These are phyloP conservation scores for Phania funesta DNA, from an alignment of 2,888 invertebrate species.

Conservation along the genomic window DNA sequence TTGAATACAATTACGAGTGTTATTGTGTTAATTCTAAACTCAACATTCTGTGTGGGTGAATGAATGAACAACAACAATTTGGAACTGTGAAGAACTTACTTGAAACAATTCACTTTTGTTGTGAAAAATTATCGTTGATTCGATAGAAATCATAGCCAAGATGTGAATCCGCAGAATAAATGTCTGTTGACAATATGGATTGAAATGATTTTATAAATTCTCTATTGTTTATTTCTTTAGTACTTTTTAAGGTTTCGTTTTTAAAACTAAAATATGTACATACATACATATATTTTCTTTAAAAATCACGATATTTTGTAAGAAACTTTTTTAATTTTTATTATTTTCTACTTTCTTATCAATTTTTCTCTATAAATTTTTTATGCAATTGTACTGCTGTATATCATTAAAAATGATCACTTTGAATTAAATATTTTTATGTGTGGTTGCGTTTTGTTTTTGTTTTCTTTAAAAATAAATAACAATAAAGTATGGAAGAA, in stretches of 20 bases:
- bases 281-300: background rate
- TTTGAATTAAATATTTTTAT: no score
- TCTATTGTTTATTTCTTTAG: background rate
- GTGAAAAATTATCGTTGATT: conserved; percentile 20
- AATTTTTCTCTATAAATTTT: background rate
- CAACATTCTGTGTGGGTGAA: conserved; percentile 36
- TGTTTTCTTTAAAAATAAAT: no score
- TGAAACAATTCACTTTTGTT: conserved; percentile 52
- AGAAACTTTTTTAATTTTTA: background rate
- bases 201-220: background rate
- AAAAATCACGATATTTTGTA: background rate
- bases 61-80: background rate
- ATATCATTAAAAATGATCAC: no score
- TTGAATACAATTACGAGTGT: conserved; percentile 13
- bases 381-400: no score
- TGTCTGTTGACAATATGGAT: background rate
- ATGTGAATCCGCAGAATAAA: conserved; percentile 12
- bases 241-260: conserved; percentile 46
- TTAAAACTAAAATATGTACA: background rate
- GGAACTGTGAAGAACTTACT: conserved; percentile 32
- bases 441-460: no score
- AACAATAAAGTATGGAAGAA: no score
- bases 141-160: conserved; percentile 12
- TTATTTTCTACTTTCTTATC: conserved; percentile 8
- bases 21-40: conserved; percentile 42